A percentile compares a stretch with the other conserved stretches of the same genome.
Conservation (phyloP, 1,140 invertebrate species). For the Drosophila varians region DNA sequence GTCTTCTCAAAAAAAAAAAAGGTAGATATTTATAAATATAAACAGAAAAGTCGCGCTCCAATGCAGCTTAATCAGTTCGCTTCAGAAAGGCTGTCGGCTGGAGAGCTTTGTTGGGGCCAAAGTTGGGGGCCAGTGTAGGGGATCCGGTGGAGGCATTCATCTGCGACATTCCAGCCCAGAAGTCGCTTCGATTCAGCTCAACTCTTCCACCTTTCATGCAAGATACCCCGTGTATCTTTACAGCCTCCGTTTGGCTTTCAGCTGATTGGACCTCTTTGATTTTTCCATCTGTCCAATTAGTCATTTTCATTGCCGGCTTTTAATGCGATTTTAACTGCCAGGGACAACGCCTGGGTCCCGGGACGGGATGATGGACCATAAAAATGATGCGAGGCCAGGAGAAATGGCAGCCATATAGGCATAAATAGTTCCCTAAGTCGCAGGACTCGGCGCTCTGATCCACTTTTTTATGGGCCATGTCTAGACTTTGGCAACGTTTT, state of each 20-base stretch:
- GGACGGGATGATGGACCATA: constrained; percentile 39
- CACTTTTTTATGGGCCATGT: constrained; percentile 47
- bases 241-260: constrained; percentile 29
- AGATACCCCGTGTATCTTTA: constrained; percentile 19
- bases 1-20: constrained; percentile 11
- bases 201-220: constrained; percentile 16
- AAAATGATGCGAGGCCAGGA: constrained; percentile 44
- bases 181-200: constrained; percentile 22
- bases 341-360: too few relatives aligned
- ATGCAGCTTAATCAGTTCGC: constrained; percentile 74
- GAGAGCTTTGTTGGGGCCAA: constrained; percentile 53
- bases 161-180: constrained; percentile 67
- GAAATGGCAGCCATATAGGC: constrained; percentile 45
- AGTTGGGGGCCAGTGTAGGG: constrained; percentile 3
- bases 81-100: constrained; percentile 64
- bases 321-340: constrained; percentile 69
- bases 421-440: constrained; percentile 42
- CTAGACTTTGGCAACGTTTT: constrained; percentile 56
- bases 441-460: constrained; percentile 41
- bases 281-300: constrained; percentile 78
- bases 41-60: constrained; percentile 43
- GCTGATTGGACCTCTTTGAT: constrained; percentile 52
- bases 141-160: constrained; percentile 48
- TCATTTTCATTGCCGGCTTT: constrained; percentile 67
- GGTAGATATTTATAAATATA: constrained; percentile 21